Evolutionary conservation across 2,113 vertebrate genomes (phyloP).

Genomic region (Sardina pilchardus): DNA sequence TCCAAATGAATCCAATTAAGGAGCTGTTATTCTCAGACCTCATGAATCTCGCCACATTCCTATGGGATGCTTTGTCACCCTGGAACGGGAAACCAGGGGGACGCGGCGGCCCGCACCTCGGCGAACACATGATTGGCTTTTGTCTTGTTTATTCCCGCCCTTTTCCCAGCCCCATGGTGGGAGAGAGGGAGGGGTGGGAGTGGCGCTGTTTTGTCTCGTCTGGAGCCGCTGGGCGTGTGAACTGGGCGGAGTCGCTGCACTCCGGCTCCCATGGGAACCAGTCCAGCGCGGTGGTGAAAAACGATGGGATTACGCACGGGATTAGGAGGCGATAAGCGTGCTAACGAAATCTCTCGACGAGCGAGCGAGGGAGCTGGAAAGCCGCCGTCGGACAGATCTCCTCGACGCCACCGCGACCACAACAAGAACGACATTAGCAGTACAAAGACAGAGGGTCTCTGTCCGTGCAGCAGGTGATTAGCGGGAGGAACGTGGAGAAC

Average conservation of each 20-base stretch:
- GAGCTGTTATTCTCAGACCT: constrained; percentile 59
- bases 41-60: constrained; percentile 46
- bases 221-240: background rate
- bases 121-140: background rate
- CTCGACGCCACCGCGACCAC: background rate
- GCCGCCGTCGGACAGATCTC: constrained; percentile 26
- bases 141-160: background rate
- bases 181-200: background rate
- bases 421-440: background rate
- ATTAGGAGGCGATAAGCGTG: constrained; percentile 68
- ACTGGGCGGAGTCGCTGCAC: background rate
- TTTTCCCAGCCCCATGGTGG: background rate
- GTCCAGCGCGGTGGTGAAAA: constrained; percentile 42
- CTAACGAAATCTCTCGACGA: constrained; percentile 63
- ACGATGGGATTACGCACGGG: constrained; percentile 67
- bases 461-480: constrained; percentile 40
- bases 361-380: background rate
- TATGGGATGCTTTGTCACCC: constrained; percentile 39
- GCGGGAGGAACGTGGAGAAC: constrained; percentile 39
- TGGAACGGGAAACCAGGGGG: background rate
- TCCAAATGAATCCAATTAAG: constrained; percentile 71
- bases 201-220: background rate
- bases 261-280: constrained; percentile 45
- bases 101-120: background rate
- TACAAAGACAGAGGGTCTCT: background rate